A percentile compares a stretch with the other conserved stretches of the same genome.
phyloP scores from a whole-genome alignment of 1,140 invertebrate genomes.

The Drosophila asahinai region DNA sequence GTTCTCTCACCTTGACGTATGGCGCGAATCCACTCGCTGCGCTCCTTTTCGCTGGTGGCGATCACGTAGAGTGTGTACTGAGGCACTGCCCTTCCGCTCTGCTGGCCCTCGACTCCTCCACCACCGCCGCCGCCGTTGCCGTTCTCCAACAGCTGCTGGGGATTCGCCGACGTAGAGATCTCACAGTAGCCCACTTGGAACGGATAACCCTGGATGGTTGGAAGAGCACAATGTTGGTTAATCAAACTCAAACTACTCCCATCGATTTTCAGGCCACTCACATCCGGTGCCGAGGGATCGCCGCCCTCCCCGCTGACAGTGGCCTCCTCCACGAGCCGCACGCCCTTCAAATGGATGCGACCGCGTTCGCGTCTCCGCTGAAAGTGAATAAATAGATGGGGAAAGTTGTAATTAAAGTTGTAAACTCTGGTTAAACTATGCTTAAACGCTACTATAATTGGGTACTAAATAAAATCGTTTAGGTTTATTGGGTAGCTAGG shows the following conservation, averaged over 20 bases:
- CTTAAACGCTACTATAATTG: background rate
- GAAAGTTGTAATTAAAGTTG: slow-evolving; percentile 35
- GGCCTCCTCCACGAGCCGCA: slow-evolving; percentile 91
- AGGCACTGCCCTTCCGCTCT: slow-evolving; percentile 81
- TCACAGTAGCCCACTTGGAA: slow-evolving; percentile 92
- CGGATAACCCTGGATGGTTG: slow-evolving; percentile 85
- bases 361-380: slow-evolving; percentile 93
- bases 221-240: slow-evolving; percentile 43
- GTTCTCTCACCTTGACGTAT: slow-evolving; percentile 89
- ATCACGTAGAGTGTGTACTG: slow-evolving; percentile 93
- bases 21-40: slow-evolving; percentile 91
- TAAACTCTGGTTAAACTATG: background rate
- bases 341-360: slow-evolving; percentile 89
- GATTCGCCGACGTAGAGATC: slow-evolving; percentile 43
- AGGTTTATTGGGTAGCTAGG: background rate
- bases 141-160: slow-evolving; percentile 35
- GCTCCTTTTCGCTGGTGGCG: slow-evolving; percentile 89
- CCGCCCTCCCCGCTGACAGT: slow-evolving; percentile 86
- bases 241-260: slow-evolving; percentile 33
- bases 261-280: slow-evolving; percentile 62
- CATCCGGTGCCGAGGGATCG: slow-evolving; percentile 85
- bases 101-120: slow-evolving; percentile 66
- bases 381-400: slow-evolving; percentile 59
- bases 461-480: background rate
- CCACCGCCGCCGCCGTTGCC: slow-evolving; percentile 12